Base-by-base conservation (phyloP, 2,113 vertebrate genomes). In the Nibea coibor region DNA sequence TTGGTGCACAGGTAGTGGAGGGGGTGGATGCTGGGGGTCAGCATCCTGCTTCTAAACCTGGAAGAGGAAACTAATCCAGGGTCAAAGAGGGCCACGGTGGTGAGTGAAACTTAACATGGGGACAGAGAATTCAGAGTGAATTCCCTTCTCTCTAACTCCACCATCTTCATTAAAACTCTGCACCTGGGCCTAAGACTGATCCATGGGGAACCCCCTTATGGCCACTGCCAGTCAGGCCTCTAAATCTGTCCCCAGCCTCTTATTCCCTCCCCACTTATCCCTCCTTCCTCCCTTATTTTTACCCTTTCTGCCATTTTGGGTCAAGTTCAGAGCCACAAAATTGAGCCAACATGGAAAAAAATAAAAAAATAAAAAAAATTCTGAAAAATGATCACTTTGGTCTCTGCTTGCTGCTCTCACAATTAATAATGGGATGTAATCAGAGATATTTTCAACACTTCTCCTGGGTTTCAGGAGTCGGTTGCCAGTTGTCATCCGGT, bases 1-100 rank as follows among this genome's bases (percentile, higher is more conserved):
- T 81, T 62, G 42, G 81, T 75, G 83, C 80, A 89, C 92, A 91
- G 93, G 92, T 93, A 91, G 82, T 7, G 5, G 71, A 43, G 62
- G 45, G 74, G 57, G 35, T 39, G 42, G 4, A 6, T 4, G 48
- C 22, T 1, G 42, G 42, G 66, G 88, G 82, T 87, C 80, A 82
- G 80, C 87, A 89, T 94, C 93, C 92, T 90, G 89, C 84, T 84
- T 86, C 88, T 88, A 91, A 94, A 94, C 83, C 85, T 92, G 91
- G 93, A 93, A 93, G 80, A 91, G 91, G 93, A 94, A 93, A 91
- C 91, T 94, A 94, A 95, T 95, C 94, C 87, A 19, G 84, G 93
- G 94, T 94, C 93, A 93, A 90, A 88, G 80, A 90, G 89, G 93
- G 93, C 89, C 86, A 75, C 16, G 14, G 89, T 89, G 95, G 90